Percentiles rank a stretch among this genome's conserved stretches.
Conservation (phyloP, 2,888 invertebrate genomes). For the Dendrolimus houi region DNA sequence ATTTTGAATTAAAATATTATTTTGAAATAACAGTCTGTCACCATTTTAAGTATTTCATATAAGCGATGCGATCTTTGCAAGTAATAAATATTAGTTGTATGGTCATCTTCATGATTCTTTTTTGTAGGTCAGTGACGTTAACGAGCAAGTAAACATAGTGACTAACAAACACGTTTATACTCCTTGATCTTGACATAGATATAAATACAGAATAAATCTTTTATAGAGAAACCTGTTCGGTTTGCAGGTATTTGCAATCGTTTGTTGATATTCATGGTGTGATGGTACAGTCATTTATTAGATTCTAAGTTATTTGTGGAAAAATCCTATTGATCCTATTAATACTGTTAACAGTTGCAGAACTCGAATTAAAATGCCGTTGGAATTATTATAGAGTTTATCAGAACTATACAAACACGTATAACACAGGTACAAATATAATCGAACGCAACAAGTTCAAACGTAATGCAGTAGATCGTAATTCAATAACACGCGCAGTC, state of each 20-base stretch:
- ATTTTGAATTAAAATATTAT: too few relatives aligned
- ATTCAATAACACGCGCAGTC: too few relatives aligned
- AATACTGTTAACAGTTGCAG: too few relatives aligned
- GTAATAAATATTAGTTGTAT: constrained; percentile 5
- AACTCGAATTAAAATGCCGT: too few relatives aligned
- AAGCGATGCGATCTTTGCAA: too few relatives aligned
- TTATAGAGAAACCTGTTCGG: constrained; percentile 53
- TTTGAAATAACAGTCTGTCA: too few relatives aligned
- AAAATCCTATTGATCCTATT: neutral
- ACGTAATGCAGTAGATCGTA: too few relatives aligned
- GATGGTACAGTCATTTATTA: constrained; percentile 1
- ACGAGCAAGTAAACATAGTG: constrained; percentile 40
- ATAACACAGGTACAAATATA: too few relatives aligned
- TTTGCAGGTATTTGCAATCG: constrained; percentile 34
- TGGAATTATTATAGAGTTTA: too few relatives aligned
- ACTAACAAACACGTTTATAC: constrained; percentile 52
- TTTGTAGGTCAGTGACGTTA: constrained; percentile 53
- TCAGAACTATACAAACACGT: too few relatives aligned
- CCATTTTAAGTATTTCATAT: too few relatives aligned
- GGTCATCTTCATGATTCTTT: constrained; percentile 22
- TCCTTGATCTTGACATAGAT: constrained; percentile 74
- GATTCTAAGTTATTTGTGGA: neutral
- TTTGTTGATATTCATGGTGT: constrained; percentile 15
- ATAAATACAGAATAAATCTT: constrained; percentile 51
- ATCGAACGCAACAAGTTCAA: too few relatives aligned